phyloP scores from a whole-genome alignment of 2,113 vertebrate genomes.

The Chroicocephalus ridibundus region DNA sequence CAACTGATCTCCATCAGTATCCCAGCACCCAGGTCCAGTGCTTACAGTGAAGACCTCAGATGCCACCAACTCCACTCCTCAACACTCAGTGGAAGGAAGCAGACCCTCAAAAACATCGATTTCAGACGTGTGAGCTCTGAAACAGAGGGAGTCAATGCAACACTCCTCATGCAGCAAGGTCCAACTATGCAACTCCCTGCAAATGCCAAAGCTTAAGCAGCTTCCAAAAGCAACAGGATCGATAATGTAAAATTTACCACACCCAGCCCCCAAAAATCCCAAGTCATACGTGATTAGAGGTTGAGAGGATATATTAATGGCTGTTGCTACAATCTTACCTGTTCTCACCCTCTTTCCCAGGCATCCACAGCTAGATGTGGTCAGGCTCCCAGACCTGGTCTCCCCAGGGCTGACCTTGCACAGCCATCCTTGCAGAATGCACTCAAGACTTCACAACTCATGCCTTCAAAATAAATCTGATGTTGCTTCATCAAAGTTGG shows the following conservation, averaged over 20 bases:
- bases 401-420: not conserved
- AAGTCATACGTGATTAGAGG: not conserved
- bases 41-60: not conserved
- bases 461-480: not conserved
- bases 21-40: not conserved
- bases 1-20: not conserved
- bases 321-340: not conserved
- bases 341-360: not conserved
- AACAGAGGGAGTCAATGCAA: not conserved
- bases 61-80: not conserved
- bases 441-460: not conserved
- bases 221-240: not conserved
- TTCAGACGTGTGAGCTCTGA: not conserved
- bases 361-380: not conserved
- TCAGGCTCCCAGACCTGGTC: not conserved
- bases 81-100: not conserved
- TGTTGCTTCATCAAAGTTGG: not conserved
- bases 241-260: not conserved
- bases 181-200: not conserved
- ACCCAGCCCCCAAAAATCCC: not conserved
- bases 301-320: not conserved
- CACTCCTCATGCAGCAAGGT: accelerated
- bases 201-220: not conserved
- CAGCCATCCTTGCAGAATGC: not conserved
- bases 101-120: not conserved